These are phyloP conservation scores for Poeciliopsis presidionis DNA, from an alignment of 2,797 vertebrate genomes.

Conservation along the genomic window DNA sequence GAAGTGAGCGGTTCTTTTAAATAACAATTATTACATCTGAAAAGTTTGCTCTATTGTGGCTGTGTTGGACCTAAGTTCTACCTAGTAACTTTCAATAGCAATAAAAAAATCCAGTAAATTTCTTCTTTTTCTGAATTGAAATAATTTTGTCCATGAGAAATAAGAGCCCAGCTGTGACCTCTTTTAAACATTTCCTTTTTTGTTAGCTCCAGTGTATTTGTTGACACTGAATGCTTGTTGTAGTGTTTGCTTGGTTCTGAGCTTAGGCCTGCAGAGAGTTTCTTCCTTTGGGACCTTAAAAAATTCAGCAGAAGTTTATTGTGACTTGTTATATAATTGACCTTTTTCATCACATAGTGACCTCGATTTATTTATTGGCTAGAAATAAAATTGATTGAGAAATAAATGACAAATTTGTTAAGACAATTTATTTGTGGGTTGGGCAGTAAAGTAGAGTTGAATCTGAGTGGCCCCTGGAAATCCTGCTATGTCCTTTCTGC, in stretches of 20 bases:
- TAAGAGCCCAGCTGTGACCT: conserved; percentile 26
- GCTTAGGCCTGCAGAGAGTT: conserved; percentile 25
- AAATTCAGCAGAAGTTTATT: conserved; percentile 34
- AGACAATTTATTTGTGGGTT: neutral
- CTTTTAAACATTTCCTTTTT: conserved; percentile 23
- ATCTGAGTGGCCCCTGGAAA: neutral
- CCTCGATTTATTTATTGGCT: conserved; percentile 1
- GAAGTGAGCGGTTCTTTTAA: neutral
- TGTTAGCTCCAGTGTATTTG: conserved; percentile 33
- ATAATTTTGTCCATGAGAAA: conserved; percentile 55
- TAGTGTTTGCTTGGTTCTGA: conserved; percentile 46
- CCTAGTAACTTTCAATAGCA: neutral
- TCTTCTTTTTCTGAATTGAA: conserved; percentile 17
- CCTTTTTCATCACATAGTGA: conserved; percentile 12
- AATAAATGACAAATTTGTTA: conserved; percentile 2
- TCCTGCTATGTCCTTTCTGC: neutral
- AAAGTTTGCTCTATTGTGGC: conserved; percentile 13
- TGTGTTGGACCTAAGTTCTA: neutral
- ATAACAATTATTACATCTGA: conserved; percentile 5
- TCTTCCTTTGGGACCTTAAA: conserved; percentile 37
- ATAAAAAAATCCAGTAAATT: conserved; percentile 21
- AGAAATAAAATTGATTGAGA: conserved; percentile 20
- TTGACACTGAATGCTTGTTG: conserved; percentile 21
- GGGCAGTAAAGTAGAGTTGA: too few relatives aligned
- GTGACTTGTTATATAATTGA: conserved; percentile 32